These are phyloP conservation scores for Tachysurus fulvidraco DNA, from an alignment of 2,113 vertebrate genomes.

Conservation along the genomic window DNA sequence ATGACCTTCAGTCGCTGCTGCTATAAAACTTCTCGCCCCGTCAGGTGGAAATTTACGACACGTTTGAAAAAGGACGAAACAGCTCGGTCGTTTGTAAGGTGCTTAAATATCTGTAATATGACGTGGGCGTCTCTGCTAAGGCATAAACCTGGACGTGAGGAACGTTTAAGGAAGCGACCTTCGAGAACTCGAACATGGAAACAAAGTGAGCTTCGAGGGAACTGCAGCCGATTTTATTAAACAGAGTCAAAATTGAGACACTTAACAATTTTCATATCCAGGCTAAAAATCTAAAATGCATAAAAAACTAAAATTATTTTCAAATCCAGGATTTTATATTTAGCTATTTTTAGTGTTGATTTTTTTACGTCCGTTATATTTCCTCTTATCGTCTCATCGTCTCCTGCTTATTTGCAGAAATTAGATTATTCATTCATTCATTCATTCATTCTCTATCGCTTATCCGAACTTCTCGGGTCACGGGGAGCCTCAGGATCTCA, in stretches of 20 bases:
- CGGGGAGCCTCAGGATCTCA: no score
- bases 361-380: not conserved
- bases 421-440: no score
- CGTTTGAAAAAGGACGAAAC: not conserved
- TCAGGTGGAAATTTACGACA: conserved; percentile 5
- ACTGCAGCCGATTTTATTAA: not conserved
- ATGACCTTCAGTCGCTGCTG: not conserved
- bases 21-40: conserved; percentile 8
- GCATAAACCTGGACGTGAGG: not conserved
- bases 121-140: not conserved
- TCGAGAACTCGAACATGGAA: not conserved
- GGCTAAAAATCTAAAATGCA: no score
- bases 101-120: conserved; percentile 19
- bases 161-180: not conserved
- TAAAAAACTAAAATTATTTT: not conserved
- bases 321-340: not conserved
- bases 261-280: not conserved
- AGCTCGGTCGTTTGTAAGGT: conserved; percentile 18
- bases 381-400: not conserved
- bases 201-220: not conserved
- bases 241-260: not conserved
- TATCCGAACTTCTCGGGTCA: no score
- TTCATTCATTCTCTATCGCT: no score
- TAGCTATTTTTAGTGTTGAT: not conserved
- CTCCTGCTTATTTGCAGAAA: no score